Evolutionary conservation across 2,888 invertebrate genomes (phyloP), one percentile per base, ranked within the genome.

Genomic region (Dendrolimus houi): DNA sequence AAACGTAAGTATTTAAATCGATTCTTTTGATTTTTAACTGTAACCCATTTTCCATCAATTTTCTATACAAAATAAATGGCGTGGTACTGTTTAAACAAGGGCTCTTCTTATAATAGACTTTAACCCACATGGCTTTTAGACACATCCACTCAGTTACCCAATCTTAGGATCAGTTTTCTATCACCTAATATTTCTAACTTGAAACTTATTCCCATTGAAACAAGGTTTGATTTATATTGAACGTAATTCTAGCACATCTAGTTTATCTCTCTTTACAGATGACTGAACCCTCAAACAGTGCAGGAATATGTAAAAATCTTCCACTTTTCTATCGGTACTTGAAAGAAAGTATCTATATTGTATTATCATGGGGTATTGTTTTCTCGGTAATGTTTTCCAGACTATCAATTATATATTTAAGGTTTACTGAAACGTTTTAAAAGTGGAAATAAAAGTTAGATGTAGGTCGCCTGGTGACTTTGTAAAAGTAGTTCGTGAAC

Each of bases 201-300:
- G 52, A 14, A 63, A 62, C 64, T 65, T 63, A 65, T 61, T 57
- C 7, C 3, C 2, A 0, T 9, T 3, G 7, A 0, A 7, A 60
- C 62, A 74, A 55, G 59, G 67, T 61, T 58, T 55, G 57, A 60
- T 72, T 74, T 71, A 54, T 59, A 57, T 59, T 29, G 54, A 10
- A 57, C 53, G 17, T 54, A 14, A 47, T 61, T 63, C 54, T 58
- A 59, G 62, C 60, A 60, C 17, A 61, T 68, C 60, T 70, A 66
- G 66, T 72, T 82, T 87, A 87, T 87, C 87, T 80, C 68, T 70
- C 72, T 77, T 83, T 77, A 85, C 87, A 79, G 83, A 75, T 75
- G 85, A 85, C 69, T 79, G 79, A 72, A 68, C 69, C 64, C 62
- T 63, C 67, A 76, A 72, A 74, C 75, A 78, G 74, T 73, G 69